Base-by-base conservation (phyloP, 2,888 invertebrate species). In the Spisula subtruncata region DNA sequence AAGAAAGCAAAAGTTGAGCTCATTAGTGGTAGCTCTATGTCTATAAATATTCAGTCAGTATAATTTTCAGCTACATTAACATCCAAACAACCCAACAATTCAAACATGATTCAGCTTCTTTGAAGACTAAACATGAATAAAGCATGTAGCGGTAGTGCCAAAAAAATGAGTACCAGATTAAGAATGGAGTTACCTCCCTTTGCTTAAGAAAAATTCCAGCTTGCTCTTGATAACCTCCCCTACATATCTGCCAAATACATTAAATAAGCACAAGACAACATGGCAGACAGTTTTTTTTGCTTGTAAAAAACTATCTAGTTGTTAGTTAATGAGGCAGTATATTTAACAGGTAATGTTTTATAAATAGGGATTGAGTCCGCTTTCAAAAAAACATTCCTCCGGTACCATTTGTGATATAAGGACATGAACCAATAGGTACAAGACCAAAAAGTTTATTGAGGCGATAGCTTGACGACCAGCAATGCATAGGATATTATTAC, bases 61-160 rank as follows among this genome's bases (percentile, higher is more conserved):
- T 35, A 75, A 75, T 75, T 75, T 75, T 18, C 29, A 32, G 75
- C 32, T 32, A 75, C 75, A 75, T 75, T 75, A 18, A 75, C 75
- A 35, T 75, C 35, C 32, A 32, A n/a, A 75, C 12, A 32, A 75
- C 20, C n/a, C 6, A 16, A 75, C 32, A 75, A 75, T 16, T 32
- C 35, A 25, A 2, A 66, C 0, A 66, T 25, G 25, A 25, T 66
- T 66, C 60, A 66, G 25, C n/a, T 25, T 25, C 60, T 66, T 66
- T 66, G 60, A 66, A 66, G 60, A 66, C 60, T 66, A 25, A 25
- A 66, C 60, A 25, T 66, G 8, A 66, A 66, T 25, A 66, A 66
- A n/a, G 25, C 25, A 25, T 66, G 60, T 66, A n/a, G 60, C 60
- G n/a, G n/a, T n/a, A n/a, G 10, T 25, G 25, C 25, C 60, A 66